Evolutionary conservation across 2,113 vertebrate species (phyloP), one percentile per base, ranked within the genome.

Genomic region (Setophaga coronata): DNA sequence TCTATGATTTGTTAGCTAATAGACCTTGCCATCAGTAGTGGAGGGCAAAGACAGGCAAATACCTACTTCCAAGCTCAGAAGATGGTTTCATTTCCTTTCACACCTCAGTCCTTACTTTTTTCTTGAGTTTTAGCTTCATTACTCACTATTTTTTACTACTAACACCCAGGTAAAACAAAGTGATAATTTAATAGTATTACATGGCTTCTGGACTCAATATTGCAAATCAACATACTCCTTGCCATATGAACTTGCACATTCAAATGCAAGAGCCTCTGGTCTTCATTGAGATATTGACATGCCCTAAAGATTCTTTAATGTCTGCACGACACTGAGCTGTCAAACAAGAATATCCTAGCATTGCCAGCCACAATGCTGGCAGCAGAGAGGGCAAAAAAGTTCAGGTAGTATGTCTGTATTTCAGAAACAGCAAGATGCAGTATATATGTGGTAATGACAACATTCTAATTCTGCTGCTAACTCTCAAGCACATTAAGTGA

Each of bases 171-270:
- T 61, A 76, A 82, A 89, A 15, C 4, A 64, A 62, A 67, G 7
- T 12, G 7, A 36, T 28, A 45, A 6, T 53, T 62, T 66, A 43
- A 40, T 65, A 71, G 7, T 29, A 34, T 16, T 57, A 24, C 10
- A n/a, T 31, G 14, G 4, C 11, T 82, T 85, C 19, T 48, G n/a
- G 23, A 78, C 8, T 69, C 31, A 54, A 9, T 33, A 24, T 19
- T 53, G 21, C 19, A 64, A 64, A 67, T 89, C 62, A 48, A 23
- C 14, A 64, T 3, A 25, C 25, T 61, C 58, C 14, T 60, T 84
- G 12, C 4, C 4, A 1, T 12, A 33, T 16, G 18, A 70, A 57
- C 31, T 48, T n/a, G 7, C 3, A 34, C 0, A 1, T 42, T 78
- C 19, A 50, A 50, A 2, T 43, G 5, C 14, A 71, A 19, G 16